A percentile compares a stretch with the other conserved stretches of the same genome.
These are phyloP conservation scores for Neopelma chrysocephalum DNA, from an alignment of 2,797 vertebrate species.

Conservation along the genomic window DNA sequence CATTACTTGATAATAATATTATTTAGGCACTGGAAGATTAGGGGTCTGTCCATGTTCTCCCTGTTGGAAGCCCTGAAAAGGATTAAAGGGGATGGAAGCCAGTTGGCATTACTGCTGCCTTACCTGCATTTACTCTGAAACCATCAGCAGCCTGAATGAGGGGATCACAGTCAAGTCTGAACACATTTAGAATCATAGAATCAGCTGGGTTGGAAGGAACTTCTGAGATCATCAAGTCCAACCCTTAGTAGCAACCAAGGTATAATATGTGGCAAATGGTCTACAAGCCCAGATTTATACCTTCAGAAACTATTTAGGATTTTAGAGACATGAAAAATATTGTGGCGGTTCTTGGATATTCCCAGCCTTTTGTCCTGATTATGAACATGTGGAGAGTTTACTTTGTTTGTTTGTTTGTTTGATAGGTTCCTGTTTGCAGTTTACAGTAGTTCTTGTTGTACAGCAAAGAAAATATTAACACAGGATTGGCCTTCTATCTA, in stretches of 20 bases:
- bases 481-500: background rate
- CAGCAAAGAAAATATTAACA: background rate
- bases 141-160: background rate
- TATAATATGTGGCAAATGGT: background rate
- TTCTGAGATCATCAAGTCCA: no score
- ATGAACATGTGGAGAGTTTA: accelerated
- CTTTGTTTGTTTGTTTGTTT: background rate
- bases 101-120: background rate
- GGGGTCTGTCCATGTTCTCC: background rate
- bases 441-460: background rate
- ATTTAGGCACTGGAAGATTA: background rate
- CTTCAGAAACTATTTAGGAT: background rate
- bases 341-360: background rate
- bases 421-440: background rate
- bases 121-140: background rate
- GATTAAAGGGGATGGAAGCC: background rate
- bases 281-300: background rate
- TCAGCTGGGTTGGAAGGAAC: no score
- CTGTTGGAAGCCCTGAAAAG: background rate
- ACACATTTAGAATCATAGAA: background rate
- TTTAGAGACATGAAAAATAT: background rate
- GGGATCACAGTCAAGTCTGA: background rate
- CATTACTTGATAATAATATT: background rate
- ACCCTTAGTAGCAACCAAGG: background rate
- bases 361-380: background rate